Percentiles rank a stretch among this genome's conserved stretches.
Evolutionary conservation across 2,888 invertebrate genomes (phyloP).

Genomic region (Epirrhoe tristata): DNA sequence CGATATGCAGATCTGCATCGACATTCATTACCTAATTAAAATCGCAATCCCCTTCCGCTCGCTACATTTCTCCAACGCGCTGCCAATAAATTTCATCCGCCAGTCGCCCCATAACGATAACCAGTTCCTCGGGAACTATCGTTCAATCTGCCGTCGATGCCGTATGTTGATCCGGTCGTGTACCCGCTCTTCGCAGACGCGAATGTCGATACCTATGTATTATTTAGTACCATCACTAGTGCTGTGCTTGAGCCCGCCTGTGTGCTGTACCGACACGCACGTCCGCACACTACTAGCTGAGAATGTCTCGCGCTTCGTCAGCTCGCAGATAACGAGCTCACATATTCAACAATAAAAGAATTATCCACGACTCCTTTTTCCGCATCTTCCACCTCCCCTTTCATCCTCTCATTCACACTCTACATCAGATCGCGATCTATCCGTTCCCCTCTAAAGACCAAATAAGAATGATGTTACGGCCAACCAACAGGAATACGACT

Average conservation of each 20-base stretch:
- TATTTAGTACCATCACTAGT: constrained; percentile 81
- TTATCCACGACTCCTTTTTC: constrained; percentile 74
- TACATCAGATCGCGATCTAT: constrained; percentile 80
- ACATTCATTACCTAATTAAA: constrained; percentile 86
- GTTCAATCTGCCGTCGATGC: constrained; percentile 85
- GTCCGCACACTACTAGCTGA: constrained; percentile 60
- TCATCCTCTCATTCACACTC: constrained; percentile 83
- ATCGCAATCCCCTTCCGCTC: constrained; percentile 85
- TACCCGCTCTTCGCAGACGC: constrained; percentile 83
- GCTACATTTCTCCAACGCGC: constrained; percentile 85
- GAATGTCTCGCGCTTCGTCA: constrained; percentile 72
- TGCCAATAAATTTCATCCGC: constrained; percentile 85
- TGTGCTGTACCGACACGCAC: constrained; percentile 40
- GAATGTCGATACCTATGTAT: constrained; percentile 83
- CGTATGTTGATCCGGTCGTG: constrained; percentile 85
- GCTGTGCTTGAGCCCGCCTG: constrained; percentile 52
- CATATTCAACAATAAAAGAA: constrained; percentile 85
- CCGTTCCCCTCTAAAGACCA: constrained; percentile 77
- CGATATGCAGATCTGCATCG: constrained; percentile 85
- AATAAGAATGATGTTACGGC: constrained; percentile 69
- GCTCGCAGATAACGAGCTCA: constrained; percentile 81
- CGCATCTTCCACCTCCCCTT: constrained; percentile 65
- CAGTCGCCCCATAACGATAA: constrained; percentile 85
- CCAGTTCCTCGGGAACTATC: constrained; percentile 86
- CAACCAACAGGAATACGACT: constrained; percentile 71